Evolutionary conservation across 2,888 invertebrate genomes (phyloP), one percentile per base, ranked within the genome.

Genomic region (Hirtodrosophila cameraria): DNA sequence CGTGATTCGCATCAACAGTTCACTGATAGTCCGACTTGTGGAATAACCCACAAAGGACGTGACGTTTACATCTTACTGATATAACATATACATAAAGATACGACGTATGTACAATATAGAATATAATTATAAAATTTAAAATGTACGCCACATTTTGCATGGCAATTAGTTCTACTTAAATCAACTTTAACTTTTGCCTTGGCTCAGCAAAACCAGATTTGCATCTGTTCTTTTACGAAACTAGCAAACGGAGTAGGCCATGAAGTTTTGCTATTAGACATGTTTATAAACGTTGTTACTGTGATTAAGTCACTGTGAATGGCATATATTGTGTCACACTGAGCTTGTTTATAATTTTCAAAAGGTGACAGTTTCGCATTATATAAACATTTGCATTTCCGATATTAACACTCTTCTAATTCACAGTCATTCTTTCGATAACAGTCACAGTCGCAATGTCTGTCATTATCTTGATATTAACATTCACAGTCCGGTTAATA

Each of bases 41-140:
- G 65, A 73, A 73, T 61, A 69, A 60, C 48, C 70, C 74, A 52
- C 35, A 42, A 49, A 50, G 70, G 42, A 64, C 75, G 70, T 74
- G 70, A 69, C 61, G 49, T 35, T 30, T 11, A 46, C n/a, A 20
- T 13, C 45, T 5, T 6, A 13, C 28, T 23, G 13, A 23, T 33
- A 25, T 9, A 28, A 9, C 7, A 16, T 20, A n/a, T 38, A 60
- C 12, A 18, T 15, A 15, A 12, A 28, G n/a, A 38, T 25, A 23
- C 3, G n/a, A 16, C 30, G 18, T 27, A 13, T 31, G 16, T 20
- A 36, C 28, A n/a, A 28, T 12, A 36, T 35, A 2, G 11, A 15
- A 8, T 23, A 36, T n/a, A 2, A 13, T 33, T 13, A 28, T 11
- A 55, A 13, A 35, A 50, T 38, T 20, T 0, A 27, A 36, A 50